phyloP scores from a whole-genome alignment of 1,140 invertebrate species.

The Wasmannia auropunctata region DNA sequence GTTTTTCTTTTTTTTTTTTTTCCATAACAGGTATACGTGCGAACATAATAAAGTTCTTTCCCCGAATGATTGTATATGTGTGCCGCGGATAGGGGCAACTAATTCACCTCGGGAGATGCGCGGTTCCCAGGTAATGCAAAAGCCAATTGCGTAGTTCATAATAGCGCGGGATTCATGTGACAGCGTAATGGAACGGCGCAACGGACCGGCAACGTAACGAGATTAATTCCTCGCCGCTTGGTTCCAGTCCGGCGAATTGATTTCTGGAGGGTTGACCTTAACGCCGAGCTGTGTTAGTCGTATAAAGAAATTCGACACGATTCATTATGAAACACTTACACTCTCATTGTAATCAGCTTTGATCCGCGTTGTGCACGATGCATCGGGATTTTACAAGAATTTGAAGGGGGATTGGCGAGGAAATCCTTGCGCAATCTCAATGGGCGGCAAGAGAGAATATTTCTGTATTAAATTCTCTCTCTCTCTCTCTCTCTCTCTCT shows the following conservation, averaged over 20 bases:
- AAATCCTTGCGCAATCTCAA: constrained; percentile 27
- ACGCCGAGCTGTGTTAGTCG: background rate
- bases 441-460: constrained; percentile 13
- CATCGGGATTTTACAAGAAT: constrained; percentile 17
- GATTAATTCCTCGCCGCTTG: constrained; percentile 41
- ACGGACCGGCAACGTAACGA: constrained; percentile 42
- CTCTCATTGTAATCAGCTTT: constrained; percentile 1
- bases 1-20: too few species aligned
- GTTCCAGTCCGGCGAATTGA: background rate
- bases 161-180: constrained; percentile 20
- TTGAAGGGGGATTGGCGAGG: background rate
- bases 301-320: background rate
- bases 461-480: constrained; percentile 13
- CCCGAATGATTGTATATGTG: background rate
- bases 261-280: constrained; percentile 16
- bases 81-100: background rate
- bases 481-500: background rate
- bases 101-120: background rate
- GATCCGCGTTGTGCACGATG: background rate
- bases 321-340: background rate
- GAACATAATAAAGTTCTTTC: background rate
- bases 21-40: background rate
- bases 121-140: background rate
- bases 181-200: constrained; percentile 43
- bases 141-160: constrained; percentile 41